These are phyloP conservation scores for Trachops cirrhosus DNA, from an alignment of 2,797 vertebrate genomes.

Conservation along the genomic window DNA sequence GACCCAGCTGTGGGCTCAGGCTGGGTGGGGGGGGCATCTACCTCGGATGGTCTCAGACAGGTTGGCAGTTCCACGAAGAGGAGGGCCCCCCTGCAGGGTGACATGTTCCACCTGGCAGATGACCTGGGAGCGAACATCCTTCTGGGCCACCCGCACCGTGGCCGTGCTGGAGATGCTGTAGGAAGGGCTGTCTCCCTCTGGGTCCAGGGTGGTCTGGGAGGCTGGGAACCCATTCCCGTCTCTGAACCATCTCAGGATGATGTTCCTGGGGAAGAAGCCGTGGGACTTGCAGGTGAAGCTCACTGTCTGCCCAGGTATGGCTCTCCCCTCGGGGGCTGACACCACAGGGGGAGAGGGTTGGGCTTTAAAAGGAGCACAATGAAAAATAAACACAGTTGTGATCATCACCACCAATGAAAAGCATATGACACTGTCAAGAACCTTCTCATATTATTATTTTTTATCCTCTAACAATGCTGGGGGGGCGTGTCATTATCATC, in stretches of 20 bases:
- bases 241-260: conserved; percentile 73
- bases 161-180: conserved; percentile 62
- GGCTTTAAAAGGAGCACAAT: conserved; percentile 55
- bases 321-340: neutral
- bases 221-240: rapidly evolving
- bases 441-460: neutral
- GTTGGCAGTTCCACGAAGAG: too few species aligned
- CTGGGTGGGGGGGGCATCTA: too few species aligned
- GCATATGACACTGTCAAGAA: neutral
- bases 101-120: conserved; percentile 72
- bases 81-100: neutral
- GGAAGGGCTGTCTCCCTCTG: rapidly evolving
- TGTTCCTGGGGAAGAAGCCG: conserved; percentile 71
- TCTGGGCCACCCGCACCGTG: neutral
- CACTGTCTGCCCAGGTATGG: rapidly evolving
- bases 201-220: neutral
- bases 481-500: neutral
- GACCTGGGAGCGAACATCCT: conserved; percentile 27
- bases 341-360: neutral
- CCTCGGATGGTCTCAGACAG: too few species aligned
- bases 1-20: neutral
- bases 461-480: neutral
- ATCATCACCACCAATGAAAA: neutral
- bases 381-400: neutral
- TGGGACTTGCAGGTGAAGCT: conserved; percentile 66